Evolutionary conservation across 2,888 invertebrate genomes (phyloP), one percentile per base, ranked within the genome.

Genomic region (Penaeus monodon): DNA sequence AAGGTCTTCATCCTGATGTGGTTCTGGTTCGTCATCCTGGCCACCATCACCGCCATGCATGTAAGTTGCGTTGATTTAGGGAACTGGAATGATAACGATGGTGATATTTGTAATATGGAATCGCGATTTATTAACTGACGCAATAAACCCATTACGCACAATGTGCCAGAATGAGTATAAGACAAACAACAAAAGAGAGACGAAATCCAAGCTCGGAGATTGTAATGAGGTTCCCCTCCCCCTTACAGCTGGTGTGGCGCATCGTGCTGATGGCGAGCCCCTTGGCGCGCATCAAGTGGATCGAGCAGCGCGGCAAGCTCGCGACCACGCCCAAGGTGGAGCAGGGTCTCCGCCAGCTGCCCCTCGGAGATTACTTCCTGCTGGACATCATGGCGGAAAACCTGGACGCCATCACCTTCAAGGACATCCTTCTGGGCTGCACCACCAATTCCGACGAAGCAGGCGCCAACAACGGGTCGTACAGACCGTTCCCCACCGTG

Each of bases 161-260:
- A 3, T 14, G 17, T 57, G 17, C 17, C 17, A 57, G 14, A 57
- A 20, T 57, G 17, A 20, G 17, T 2, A 57, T 20, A 57, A 10
- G 57, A 20, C 57, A 20, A 57, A 57, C 57, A 57, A 57, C 57
- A 14, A 57, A 17, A 57, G 57, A 20, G 17, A 57, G 57, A 57
- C 57, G 57, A 57, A 20, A 57, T 17, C 57, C 44, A 44, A 20
- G 57, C 57, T 12, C 57, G 17, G 57, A 14, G 14, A 57, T 57
- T 17, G 17, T 57, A 57, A 57, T 57, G 57, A 57, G 14, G 12
- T 10, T 17, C 57, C 93, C 97, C 87, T 95, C 96, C 24, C 96
- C 95, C 2, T 91, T 33, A 24, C 78, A 86, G 86, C 49, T 86
- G 27, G 68, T 82, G 29, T 86, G 65, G 77, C 81, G 70, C 27